Base-by-base conservation (phyloP, 2,797 vertebrate genomes). In the Phylloscopus collybita region DNA sequence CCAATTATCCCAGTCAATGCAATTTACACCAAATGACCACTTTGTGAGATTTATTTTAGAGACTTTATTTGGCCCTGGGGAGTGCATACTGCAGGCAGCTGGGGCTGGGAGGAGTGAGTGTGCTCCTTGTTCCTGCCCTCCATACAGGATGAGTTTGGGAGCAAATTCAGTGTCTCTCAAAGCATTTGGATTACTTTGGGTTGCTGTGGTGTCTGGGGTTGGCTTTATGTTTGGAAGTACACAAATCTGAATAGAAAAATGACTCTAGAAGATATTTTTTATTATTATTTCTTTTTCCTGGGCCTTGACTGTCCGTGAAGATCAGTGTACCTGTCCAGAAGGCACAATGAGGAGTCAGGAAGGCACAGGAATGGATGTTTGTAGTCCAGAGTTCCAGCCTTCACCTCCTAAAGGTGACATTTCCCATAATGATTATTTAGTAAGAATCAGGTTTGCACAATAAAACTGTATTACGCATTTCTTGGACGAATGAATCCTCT, bases 51-150 rank as follows among this genome's bases (percentile, higher is more conserved):
- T 38, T 71, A 8, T 38, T 80, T 71, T 6, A 6, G 73, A 22
- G 73, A 19, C 1, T 1, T 45, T 16, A 15, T 50, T 27, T 74
- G 69, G 17, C 64, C 4, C 32, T 17, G n/a, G 45, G 57, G 23
- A 47, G 32, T 32, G 9, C 11, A 7, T 51, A 47, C 71, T 66
- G 67, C 57, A 5, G 1, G 3, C 42, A 38, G 73, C 81, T 69
- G 84, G 53, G 78, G 12, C 54, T 6, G 3, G 42, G 26, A 23
- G 34, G 27, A 26, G 3, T 0, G 0, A 42, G 26, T 1, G 2
- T 12, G 42, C 64, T 38, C n/a, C 22, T 1, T 9, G 16, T 11
- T 56, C 29, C 79, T 38, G 34, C 51, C 64, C 4, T 18, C 10
- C 51, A 23, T 14, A 2, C n/a, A 26, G 27, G 17, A 20, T 2